Conservation (phyloP, 2,888 invertebrate genomes). For the Tipula helvola region DNA sequence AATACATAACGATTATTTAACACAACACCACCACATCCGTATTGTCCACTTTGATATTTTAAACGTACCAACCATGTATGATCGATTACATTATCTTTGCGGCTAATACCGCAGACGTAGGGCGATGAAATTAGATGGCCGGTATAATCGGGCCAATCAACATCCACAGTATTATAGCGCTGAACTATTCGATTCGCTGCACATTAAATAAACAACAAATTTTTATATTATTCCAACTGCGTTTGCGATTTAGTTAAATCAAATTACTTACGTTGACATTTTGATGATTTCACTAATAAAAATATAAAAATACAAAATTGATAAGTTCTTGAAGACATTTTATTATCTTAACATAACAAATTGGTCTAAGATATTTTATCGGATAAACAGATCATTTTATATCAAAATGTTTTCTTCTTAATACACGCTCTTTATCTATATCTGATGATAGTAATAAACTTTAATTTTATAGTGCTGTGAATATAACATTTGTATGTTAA, state of each 20-base stretch:
- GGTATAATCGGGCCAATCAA: not conserved
- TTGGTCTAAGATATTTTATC: not conserved
- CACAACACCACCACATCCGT: not conserved
- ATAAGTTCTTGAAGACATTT: not conserved
- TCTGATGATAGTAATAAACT: not conserved
- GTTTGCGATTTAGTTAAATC: not conserved
- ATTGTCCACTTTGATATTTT: not conserved
- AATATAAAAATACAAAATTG: not conserved
- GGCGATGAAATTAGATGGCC: not conserved
- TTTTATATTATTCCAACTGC: not conserved
- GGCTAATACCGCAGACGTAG: not conserved
- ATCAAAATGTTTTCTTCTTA: not conserved
- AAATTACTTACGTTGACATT: not conserved
- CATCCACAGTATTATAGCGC: not conserved
- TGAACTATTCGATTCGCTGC: not conserved
- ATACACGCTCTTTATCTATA: not conserved
- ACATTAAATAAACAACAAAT: not conserved
- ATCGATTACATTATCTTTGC: not conserved
- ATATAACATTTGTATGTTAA: not conserved
- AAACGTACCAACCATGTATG: not conserved
- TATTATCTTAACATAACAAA: not conserved
- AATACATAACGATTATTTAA: not conserved
- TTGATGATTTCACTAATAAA: not conserved
- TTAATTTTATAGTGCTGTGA: not conserved
- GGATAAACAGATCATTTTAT: not conserved